phyloP scores from a whole-genome alignment of 2,113 vertebrate genomes.

The Gambusia affinis region DNA sequence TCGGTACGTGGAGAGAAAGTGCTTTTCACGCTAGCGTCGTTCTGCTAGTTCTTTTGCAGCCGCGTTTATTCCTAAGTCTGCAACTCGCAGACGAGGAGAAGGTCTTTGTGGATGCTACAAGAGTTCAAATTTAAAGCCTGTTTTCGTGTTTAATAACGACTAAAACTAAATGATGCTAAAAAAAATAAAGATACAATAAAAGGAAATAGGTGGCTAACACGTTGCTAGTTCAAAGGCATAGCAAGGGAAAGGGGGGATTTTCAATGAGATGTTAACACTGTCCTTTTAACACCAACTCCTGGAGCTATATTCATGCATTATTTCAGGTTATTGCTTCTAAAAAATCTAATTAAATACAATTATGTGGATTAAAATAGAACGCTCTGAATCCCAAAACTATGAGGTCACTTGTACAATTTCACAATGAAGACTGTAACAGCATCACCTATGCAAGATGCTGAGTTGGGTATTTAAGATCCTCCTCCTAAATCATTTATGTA shows the following conservation, averaged over 20 bases:
- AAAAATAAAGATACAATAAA: constrained; percentile 1
- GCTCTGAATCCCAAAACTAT: constrained; percentile 86
- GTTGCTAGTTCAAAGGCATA: constrained; percentile 9
- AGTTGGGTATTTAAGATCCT: constrained; percentile 16
- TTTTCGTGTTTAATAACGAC: constrained; percentile 19
- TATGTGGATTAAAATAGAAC: constrained; percentile 91
- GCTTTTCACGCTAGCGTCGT: constrained; percentile 52
- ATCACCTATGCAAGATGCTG: constrained; percentile 18
- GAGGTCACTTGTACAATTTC: constrained; percentile 85
- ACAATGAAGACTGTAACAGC: constrained; percentile 34
- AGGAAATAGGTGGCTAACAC: constrained; percentile 14
- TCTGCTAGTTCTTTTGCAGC: constrained; percentile 41
- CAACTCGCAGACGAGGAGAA: constrained; percentile 1
- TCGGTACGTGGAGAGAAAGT: constrained; percentile 52
- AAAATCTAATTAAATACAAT: constrained; percentile 86
- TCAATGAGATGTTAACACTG: constrained; percentile 36
- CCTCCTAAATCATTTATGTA: not conserved
- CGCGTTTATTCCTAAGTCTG: constrained; percentile 39
- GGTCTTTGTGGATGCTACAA: constrained; percentile 57
- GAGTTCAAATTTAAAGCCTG: constrained; percentile 30
- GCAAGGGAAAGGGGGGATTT: not conserved
- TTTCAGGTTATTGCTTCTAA: constrained; percentile 93
- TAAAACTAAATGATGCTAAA: not conserved
- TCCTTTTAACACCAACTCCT: constrained; percentile 60
- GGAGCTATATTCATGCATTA: constrained; percentile 88